Conservation (phyloP, 1,140 invertebrate species). For the Anastatus disparis region DNA sequence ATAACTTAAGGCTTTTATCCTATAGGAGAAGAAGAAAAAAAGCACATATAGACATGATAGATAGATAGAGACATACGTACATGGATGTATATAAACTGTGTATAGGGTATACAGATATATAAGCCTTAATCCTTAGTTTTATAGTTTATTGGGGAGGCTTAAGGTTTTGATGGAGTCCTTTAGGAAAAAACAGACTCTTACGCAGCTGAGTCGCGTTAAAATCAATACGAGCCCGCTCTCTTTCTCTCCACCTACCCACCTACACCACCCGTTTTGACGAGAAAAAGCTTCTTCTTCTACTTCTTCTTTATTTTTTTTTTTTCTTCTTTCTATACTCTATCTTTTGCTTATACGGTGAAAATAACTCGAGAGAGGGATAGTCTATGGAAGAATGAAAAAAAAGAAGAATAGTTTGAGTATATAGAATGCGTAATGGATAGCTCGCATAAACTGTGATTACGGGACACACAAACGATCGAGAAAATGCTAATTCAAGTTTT, state of each 20-base stretch:
- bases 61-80: conserved; percentile 7
- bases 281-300: too few relatives aligned
- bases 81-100: too few relatives aligned
- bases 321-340: too few relatives aligned
- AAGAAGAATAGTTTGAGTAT: not conserved
- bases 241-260: too few relatives aligned
- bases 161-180: conserved; percentile 43
- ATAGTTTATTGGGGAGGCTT: conserved; percentile 43
- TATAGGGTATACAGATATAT: too few relatives aligned
- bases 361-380: too few relatives aligned
- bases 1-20: not conserved
- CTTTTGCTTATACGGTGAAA: too few relatives aligned
- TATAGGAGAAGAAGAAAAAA: not conserved
- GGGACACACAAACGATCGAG: too few relatives aligned
- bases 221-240: conserved; percentile 30
- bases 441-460: conserved; percentile 32
- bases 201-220: conserved; percentile 38
- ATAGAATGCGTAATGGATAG: conserved; percentile 36
- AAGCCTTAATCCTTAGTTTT: conserved; percentile 37
- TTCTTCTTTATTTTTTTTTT: too few relatives aligned
- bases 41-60: not conserved
- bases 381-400: too few relatives aligned
- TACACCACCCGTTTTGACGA: too few relatives aligned
- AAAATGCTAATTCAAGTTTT: conserved; percentile 18
- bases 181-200: conserved; percentile 40